Conservation (phyloP, 2,113 vertebrate genomes). For the Rattus rattus region DNA sequence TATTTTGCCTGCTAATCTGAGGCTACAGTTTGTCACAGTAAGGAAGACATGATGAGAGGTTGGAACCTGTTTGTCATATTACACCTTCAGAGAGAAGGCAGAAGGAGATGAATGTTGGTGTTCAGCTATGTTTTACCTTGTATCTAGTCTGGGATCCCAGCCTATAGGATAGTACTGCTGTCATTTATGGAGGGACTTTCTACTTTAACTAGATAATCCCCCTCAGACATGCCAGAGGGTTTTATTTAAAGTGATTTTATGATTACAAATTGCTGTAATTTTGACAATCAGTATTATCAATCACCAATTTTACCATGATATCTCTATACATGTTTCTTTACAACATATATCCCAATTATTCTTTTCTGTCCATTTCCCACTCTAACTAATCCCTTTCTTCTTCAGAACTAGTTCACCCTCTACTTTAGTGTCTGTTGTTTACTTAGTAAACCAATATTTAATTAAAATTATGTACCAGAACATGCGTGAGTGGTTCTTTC, state of each 20-base stretch:
- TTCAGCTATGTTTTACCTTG: not conserved
- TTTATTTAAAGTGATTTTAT: no score
- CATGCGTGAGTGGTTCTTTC: not conserved
- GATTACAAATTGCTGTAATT: not conserved
- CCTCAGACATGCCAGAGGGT: not conserved
- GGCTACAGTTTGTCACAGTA: not conserved
- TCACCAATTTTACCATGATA: not conserved
- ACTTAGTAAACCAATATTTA: not conserved
- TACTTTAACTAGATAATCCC: not conserved
- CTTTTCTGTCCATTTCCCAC: not conserved
- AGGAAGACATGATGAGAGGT: not conserved
- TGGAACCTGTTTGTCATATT: no score
- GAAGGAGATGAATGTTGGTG: not conserved
- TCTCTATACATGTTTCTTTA: not conserved
- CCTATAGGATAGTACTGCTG: not conserved
- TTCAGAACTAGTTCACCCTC: not conserved
- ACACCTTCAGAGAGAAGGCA: not conserved
- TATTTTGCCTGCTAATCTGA: not conserved
- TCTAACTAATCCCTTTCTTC: not conserved
- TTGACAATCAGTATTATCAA: not conserved
- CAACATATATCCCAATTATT: not conserved
- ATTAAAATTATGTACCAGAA: not conserved
- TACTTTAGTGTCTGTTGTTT: not conserved
- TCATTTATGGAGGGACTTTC: not conserved
- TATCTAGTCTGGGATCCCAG: not conserved